Conservation (phyloP, 2,888 invertebrate species). For the Amphipoea oculea region DNA sequence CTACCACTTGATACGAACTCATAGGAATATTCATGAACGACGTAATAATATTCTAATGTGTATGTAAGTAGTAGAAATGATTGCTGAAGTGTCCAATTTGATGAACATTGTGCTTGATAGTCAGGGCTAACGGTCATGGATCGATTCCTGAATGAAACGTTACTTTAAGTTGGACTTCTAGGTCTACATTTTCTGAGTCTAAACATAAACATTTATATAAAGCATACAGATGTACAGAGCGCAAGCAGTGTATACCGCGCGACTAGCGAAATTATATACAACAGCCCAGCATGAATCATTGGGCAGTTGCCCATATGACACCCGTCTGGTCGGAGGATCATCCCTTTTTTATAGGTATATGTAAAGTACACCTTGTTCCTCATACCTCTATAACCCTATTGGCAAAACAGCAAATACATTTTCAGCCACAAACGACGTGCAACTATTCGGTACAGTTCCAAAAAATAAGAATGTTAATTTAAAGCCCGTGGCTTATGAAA, state of each 20-base stretch:
- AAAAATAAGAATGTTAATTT: background rate
- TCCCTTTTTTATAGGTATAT: no score
- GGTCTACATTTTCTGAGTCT: background rate
- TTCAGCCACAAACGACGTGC: background rate
- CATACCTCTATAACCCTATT: background rate
- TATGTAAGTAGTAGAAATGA: background rate
- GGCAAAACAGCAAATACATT: background rate
- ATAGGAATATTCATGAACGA: background rate
- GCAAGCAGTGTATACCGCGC: background rate
- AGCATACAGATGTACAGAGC: no score
- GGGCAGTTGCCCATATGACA: background rate
- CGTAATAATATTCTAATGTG: background rate
- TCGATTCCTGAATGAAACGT: background rate
- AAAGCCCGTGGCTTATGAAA: background rate
- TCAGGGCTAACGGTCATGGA: background rate
- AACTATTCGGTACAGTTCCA: background rate
- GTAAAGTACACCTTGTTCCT: no score
- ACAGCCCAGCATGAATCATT: background rate
- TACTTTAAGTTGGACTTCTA: background rate
- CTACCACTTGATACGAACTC: conserved; percentile 1
- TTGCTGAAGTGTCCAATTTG: background rate
- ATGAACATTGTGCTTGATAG: background rate
- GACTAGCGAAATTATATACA: background rate
- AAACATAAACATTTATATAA: background rate
- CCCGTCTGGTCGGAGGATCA: background rate